phyloP scores from a whole-genome alignment of 2,113 vertebrate species.

The Notechis scutatus region DNA sequence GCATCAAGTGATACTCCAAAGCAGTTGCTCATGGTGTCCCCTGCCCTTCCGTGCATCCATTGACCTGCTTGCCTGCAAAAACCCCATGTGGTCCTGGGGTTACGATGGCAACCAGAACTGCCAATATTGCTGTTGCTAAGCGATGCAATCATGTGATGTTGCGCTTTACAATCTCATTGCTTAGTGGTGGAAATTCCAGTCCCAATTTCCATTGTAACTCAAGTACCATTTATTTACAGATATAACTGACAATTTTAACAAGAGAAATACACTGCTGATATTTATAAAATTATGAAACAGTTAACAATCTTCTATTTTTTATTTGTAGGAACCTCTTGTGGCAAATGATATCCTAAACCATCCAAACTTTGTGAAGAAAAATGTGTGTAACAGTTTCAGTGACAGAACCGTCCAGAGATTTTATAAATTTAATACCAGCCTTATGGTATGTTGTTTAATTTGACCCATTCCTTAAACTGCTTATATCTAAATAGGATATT shows the following conservation, averaged over 20 bases:
- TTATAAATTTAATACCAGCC: constrained; percentile 98
- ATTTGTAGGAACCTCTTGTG: constrained; percentile 87
- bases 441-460: constrained; percentile 75
- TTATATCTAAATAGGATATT: neutral
- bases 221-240: too few species aligned
- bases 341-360: constrained; percentile 98
- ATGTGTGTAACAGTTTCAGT: constrained; percentile 98
- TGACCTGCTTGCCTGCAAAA: neutral
- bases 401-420: constrained; percentile 97
- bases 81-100: neutral
- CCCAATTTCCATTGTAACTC: neutral
- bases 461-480: neutral
- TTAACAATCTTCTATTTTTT: neutral
- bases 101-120: neutral
- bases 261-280: neutral
- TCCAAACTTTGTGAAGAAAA: constrained; percentile 98
- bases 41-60: neutral
- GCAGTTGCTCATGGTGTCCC: neutral
- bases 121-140: neutral
- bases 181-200: neutral
- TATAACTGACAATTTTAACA: neutral
- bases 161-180: neutral
- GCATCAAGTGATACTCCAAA: neutral
- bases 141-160: neutral
- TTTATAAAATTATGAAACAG: neutral